phyloP scores from a whole-genome alignment of 1,140 invertebrate species.

The Polypedilum pembai region DNA sequence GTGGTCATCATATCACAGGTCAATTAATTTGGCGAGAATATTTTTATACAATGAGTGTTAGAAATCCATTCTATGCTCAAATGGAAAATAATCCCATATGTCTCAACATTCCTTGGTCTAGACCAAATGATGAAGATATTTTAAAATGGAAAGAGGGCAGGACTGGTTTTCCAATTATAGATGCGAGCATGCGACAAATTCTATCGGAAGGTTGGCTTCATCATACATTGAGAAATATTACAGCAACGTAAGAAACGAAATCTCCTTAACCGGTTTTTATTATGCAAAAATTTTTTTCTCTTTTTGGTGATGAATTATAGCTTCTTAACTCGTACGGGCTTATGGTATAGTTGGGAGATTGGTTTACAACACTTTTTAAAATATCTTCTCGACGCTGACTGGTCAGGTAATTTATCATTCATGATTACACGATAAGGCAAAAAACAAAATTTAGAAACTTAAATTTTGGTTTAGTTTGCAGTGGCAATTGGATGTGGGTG shows the following conservation, averaged over 20 bases:
- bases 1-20: constrained; percentile 47
- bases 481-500: constrained; percentile 77
- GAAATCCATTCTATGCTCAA: constrained; percentile 55
- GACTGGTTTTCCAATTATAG: constrained; percentile 70
- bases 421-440: no score
- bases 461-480: constrained; percentile 48
- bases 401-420: constrained; percentile 47
- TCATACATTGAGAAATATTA: constrained; percentile 61
- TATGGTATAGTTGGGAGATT: constrained; percentile 66
- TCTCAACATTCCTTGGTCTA: constrained; percentile 63
- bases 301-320: not conserved
- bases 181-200: constrained; percentile 65
- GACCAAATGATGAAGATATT: constrained; percentile 46
- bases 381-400: constrained; percentile 64
- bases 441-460: no score
- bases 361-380: constrained; percentile 57
- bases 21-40: constrained; percentile 75
- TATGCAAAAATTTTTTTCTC: not conserved
- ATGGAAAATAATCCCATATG: constrained; percentile 68
- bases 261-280: not conserved
- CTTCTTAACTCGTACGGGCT: constrained; percentile 64
- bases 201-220: constrained; percentile 61
- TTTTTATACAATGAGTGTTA: constrained; percentile 67
- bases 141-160: constrained; percentile 57
- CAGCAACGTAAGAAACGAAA: constrained; percentile 46